phyloP scores from a whole-genome alignment of 2,888 invertebrate species.

The Machimus atricapillus region DNA sequence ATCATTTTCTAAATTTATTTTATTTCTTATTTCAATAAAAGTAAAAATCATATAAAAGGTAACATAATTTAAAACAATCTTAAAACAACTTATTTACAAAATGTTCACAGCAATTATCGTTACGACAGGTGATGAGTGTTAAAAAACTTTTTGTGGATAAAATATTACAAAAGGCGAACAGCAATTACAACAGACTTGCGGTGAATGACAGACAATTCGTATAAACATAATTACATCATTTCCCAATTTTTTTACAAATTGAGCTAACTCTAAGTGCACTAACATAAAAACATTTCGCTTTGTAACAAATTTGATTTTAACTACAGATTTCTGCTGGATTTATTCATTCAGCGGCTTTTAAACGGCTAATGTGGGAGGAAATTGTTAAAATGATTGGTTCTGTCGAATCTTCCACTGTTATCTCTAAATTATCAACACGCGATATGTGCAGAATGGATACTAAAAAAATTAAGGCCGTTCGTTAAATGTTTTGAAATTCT shows the following conservation, averaged over 20 bases:
- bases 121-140: slow-evolving; percentile 17
- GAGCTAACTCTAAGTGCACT: background rate
- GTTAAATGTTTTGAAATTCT: background rate
- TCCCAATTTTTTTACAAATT: background rate
- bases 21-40: slow-evolving; percentile 30
- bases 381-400: background rate
- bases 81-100: slow-evolving; percentile 37
- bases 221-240: slow-evolving; percentile 16
- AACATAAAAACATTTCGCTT: slow-evolving; percentile 8
- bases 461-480: background rate
- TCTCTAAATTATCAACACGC: background rate
- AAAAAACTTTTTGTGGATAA: slow-evolving; percentile 13
- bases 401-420: background rate
- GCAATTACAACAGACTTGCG: slow-evolving; percentile 6
- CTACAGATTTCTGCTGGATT: background rate
- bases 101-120: slow-evolving; percentile 31
- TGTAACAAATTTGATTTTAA: slow-evolving; percentile 11
- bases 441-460: background rate
- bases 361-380: background rate
- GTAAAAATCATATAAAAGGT: slow-evolving; percentile 36
- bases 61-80: slow-evolving; percentile 36
- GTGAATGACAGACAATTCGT: background rate
- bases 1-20: background rate
- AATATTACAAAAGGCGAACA: slow-evolving; percentile 17
- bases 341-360: background rate